phyloP scores from a whole-genome alignment of 2,797 vertebrate species.

The Smutsia temminckii region DNA sequence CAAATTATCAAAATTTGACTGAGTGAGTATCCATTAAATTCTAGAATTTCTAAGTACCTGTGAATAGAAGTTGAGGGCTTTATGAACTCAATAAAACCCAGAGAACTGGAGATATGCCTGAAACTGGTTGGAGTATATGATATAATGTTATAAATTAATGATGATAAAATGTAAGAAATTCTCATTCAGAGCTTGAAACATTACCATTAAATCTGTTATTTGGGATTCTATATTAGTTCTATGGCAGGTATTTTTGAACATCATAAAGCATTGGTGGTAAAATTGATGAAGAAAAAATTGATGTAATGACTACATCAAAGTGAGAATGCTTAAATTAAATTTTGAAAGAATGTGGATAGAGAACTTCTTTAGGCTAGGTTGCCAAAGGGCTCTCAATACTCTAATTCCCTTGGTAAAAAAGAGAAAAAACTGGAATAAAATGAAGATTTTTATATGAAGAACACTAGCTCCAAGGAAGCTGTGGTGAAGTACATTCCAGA shows the following conservation, averaged over 20 bases:
- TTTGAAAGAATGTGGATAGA: neutral
- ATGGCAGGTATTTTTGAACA: neutral
- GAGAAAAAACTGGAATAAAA: neutral
- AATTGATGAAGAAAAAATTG: slow-evolving; percentile 29
- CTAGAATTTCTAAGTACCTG: neutral
- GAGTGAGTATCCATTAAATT: neutral
- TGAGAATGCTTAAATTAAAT: slow-evolving; percentile 42
- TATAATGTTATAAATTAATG: neutral
- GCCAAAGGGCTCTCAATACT: neutral
- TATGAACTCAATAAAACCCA: neutral
- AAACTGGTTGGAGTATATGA: neutral
- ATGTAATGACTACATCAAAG: neutral
- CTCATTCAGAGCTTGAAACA: slow-evolving; percentile 1
- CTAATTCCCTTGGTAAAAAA: neutral
- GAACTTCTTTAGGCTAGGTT: neutral
- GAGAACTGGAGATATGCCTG: neutral
- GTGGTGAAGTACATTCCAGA: neutral
- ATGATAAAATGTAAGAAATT: neutral
- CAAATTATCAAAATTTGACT: neutral
- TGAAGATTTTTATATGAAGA: neutral
- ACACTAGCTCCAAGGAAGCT: neutral
- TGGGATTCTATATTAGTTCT: neutral
- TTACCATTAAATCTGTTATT: neutral
- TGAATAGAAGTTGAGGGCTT: neutral
- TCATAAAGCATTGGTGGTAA: neutral